These are phyloP conservation scores for Lates japonicus DNA, from an alignment of 2,797 vertebrate genomes.

Conservation along the genomic window DNA sequence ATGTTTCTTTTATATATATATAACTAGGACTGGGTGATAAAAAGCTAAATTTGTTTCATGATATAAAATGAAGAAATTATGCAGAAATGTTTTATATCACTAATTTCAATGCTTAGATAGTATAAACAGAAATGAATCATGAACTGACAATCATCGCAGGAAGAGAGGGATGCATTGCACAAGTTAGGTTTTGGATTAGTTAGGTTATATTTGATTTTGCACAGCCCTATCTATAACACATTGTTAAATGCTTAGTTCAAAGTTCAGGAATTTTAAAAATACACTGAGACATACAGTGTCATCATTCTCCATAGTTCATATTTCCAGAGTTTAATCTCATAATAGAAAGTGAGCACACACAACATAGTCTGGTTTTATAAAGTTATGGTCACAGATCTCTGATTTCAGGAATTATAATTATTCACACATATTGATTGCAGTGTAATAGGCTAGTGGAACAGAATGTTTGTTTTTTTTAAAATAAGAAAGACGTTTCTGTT, in stretches of 20 bases:
- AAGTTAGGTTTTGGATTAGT: no score
- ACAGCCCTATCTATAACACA: background rate
- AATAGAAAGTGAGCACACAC: background rate
- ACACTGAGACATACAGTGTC: background rate
- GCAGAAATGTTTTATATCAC: no score
- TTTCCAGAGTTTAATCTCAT: background rate
- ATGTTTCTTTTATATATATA: background rate
- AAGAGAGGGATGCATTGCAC: no score
- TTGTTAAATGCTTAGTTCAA: background rate
- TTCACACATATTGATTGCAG: no score
- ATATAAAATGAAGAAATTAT: no score
- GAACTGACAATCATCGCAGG: no score
- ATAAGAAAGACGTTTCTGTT: background rate
- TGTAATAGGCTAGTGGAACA: no score
- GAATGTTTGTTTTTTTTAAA: background rate
- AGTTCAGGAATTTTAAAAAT: background rate
- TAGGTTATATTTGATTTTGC: no score
- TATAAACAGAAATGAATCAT: no score
- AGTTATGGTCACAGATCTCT: background rate
- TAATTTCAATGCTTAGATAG: no score
- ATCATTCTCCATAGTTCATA: background rate
- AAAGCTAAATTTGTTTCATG: no score
- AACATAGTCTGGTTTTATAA: background rate
- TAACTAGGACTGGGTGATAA: no score
- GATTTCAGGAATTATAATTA: background rate